phyloP scores from a whole-genome alignment of 2,797 vertebrate species.

The Rhinella marina region DNA sequence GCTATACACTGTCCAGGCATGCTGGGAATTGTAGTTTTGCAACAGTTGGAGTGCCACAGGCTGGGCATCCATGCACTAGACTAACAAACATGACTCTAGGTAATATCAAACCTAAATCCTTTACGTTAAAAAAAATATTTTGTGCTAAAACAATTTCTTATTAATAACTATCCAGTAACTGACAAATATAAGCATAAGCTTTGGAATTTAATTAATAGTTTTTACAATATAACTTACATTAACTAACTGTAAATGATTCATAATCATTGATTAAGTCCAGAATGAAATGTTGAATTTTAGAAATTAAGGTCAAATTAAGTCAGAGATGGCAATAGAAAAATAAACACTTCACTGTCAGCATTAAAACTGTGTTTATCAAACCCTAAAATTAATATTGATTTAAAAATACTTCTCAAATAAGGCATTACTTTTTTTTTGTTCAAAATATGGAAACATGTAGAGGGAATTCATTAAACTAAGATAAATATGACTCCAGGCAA shows the following conservation, averaged over 20 bases:
- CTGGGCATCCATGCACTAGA: neutral
- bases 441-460: neutral
- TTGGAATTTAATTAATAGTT: neutral
- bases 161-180: neutral
- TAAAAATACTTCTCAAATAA: constrained; percentile 18
- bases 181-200: neutral
- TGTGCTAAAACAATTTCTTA: neutral
- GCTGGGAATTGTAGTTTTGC: too few species aligned
- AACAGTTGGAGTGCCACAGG: too few species aligned
- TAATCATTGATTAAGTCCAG: neutral
- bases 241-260: constrained; percentile 14
- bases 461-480: neutral
- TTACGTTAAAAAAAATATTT: neutral
- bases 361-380: constrained; percentile 50
- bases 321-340: constrained; percentile 11
- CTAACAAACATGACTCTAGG: neutral
- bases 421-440: neutral
- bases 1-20: too few species aligned
- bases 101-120: neutral
- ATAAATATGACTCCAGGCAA: constrained; percentile 19
- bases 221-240: neutral
- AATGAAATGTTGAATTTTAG: constrained; percentile 13
- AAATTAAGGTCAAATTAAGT: constrained; percentile 26
- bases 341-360: constrained; percentile 17
- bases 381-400: constrained; percentile 54